Conservation (phyloP, 37 sponge, comb jelly and placozoan genomes). For the Tethya wilhelma region DNA sequence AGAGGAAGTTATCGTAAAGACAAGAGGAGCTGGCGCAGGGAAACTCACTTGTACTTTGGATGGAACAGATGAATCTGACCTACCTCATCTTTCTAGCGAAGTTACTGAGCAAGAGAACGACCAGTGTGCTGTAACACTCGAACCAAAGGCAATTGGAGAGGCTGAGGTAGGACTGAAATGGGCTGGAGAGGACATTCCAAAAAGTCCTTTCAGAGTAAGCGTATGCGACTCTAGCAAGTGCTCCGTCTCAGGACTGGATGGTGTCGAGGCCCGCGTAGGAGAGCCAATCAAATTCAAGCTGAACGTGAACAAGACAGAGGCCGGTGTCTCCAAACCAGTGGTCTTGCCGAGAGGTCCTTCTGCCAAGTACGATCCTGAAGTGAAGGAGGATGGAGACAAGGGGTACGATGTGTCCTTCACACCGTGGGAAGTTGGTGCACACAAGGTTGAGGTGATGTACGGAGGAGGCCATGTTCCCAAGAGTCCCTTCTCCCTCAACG, state of each 20-base stretch:
- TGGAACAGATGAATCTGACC: not conserved
- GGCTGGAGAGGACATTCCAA: constrained; percentile 49
- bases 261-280: constrained; percentile 32
- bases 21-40: constrained; percentile 44
- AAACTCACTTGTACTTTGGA: constrained; percentile 19
- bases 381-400: constrained; percentile 52
- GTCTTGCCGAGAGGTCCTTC: constrained; percentile 65
- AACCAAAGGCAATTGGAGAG: constrained; percentile 30
- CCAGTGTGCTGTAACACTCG: constrained; percentile 21
- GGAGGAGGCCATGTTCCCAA: constrained; percentile 62
- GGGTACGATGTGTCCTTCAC: constrained; percentile 47
- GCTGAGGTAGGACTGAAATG: constrained; percentile 19
- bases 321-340: constrained; percentile 52
- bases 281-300: constrained; percentile 64
- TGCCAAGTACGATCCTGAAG: constrained; percentile 52
- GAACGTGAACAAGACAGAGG: constrained; percentile 22
- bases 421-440: constrained; percentile 78
- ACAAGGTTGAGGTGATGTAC: constrained; percentile 60
- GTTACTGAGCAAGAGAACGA: constrained; percentile 28
- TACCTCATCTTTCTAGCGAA: not conserved
- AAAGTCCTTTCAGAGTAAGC: constrained; percentile 64
- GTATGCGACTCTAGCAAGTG: constrained; percentile 53
- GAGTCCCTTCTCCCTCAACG: constrained; percentile 67
- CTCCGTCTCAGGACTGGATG: constrained; percentile 35
- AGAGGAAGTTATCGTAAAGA: constrained; percentile 24